phyloP scores from a whole-genome alignment of 2,888 invertebrate genomes.

The Lepidonotus clava region DNA sequence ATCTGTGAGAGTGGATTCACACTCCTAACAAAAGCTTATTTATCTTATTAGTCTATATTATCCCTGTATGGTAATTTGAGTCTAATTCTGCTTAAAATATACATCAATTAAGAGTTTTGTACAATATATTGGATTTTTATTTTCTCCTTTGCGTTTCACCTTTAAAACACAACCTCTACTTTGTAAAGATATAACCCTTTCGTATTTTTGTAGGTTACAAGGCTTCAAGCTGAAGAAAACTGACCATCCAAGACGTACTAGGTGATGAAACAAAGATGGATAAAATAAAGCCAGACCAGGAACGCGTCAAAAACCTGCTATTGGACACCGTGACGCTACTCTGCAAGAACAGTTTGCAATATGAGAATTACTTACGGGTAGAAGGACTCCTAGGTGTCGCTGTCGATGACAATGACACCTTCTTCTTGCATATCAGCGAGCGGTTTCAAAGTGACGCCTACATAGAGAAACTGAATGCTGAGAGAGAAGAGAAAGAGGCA shows the following conservation, averaged over 20 bases:
- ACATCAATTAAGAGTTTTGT: too few species aligned
- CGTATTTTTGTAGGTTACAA: too few species aligned
- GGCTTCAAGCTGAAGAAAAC: not conserved
- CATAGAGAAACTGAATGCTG: not conserved
- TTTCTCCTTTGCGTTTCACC: too few species aligned
- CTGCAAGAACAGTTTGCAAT: constrained; percentile 41
- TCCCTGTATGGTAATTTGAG: too few species aligned
- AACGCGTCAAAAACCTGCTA: constrained; percentile 39
- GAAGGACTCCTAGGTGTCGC: constrained; percentile 40
- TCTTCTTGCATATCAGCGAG: constrained; percentile 44
- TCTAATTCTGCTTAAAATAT: too few species aligned
- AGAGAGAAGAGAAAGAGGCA: constrained; percentile 22
- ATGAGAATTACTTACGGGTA: constrained; percentile 22
- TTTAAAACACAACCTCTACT: too few species aligned
- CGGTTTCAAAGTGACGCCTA: constrained; percentile 43
- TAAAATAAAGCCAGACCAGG: constrained; percentile 20
- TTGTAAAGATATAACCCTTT: too few species aligned
- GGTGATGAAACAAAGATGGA: constrained; percentile 42
- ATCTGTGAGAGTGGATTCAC: too few species aligned
- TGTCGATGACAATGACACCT: constrained; percentile 46
- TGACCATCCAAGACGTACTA: too few species aligned
- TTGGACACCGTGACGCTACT: constrained; percentile 36
- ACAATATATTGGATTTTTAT: too few species aligned
- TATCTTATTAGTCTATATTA: too few species aligned
- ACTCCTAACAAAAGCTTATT: too few species aligned